Percentiles rank a stretch among this genome's conserved stretches.
Evolutionary conservation across 2,888 invertebrate species (phyloP).

Genomic region (Clusia tigrina): DNA sequence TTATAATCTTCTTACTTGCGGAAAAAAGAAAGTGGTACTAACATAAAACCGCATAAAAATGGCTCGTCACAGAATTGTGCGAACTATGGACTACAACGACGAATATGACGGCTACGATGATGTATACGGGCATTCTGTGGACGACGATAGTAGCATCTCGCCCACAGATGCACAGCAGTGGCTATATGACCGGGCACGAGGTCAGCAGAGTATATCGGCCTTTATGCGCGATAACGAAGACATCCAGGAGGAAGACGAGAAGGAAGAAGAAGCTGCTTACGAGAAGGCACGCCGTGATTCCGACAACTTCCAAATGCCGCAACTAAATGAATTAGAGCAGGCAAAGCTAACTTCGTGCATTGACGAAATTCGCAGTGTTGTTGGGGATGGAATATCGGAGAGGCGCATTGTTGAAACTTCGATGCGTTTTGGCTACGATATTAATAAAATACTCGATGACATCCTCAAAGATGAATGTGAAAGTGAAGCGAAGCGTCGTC

Average conservation of each 20-base stretch:
- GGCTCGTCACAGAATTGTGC: conserved; percentile 87
- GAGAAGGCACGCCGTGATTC: conserved; percentile 61
- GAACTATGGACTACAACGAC: conserved; percentile 85
- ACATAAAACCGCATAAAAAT: conserved; percentile 65
- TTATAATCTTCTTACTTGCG: not conserved
- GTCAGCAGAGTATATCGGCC: conserved; percentile 76
- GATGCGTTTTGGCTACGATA: conserved; percentile 76
- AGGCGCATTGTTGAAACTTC: conserved; percentile 76
- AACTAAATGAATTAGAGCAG: conserved; percentile 73
- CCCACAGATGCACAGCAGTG: conserved; percentile 87
- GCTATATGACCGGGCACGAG: conserved; percentile 82
- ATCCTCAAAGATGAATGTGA: conserved; percentile 69
- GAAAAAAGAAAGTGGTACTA: not conserved
- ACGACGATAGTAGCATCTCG: conserved; percentile 90
- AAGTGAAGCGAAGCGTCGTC: conserved; percentile 36
- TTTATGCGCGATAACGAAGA: conserved; percentile 75
- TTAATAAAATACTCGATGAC: conserved; percentile 76
- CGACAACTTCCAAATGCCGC: conserved; percentile 65
- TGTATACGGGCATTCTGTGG: conserved; percentile 92
- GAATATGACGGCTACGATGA: conserved; percentile 83
- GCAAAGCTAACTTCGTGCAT: conserved; percentile 83
- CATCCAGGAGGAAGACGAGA: conserved; percentile 71
- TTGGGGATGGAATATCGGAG: conserved; percentile 81
- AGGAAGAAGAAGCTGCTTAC: conserved; percentile 64
- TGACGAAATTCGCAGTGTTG: conserved; percentile 80